A percentile compares a stretch with the other conserved stretches of the same genome.
These are phyloP conservation scores for Chrysopilus asiliformis DNA, from an alignment of 2,888 invertebrate species.

Conservation along the genomic window DNA sequence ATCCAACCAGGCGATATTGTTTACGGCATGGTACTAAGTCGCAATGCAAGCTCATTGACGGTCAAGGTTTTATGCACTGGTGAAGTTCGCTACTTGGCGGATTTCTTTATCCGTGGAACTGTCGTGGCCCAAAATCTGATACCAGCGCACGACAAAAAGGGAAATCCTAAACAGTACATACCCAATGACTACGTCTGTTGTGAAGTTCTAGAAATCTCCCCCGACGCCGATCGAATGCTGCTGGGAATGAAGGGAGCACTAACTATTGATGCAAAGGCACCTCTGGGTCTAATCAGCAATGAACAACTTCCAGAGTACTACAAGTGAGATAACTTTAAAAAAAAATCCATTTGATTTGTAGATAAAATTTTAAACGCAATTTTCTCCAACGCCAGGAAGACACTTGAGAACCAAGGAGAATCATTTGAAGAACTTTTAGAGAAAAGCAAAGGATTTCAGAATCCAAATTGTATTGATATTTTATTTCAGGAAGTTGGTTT, in stretches of 20 bases:
- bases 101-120: constrained; percentile 83
- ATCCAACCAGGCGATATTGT: constrained; percentile 66
- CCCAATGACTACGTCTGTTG: constrained; percentile 77
- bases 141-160: constrained; percentile 60
- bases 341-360: too few relatives aligned
- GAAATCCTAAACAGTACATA: constrained; percentile 62
- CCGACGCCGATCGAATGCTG: constrained; percentile 75
- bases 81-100: constrained; percentile 68
- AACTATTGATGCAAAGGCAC: constrained; percentile 54
- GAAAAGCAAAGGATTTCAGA: constrained; percentile 75
- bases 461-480: constrained; percentile 77
- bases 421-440: constrained; percentile 69
- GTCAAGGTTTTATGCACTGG: constrained; percentile 76
- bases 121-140: constrained; percentile 14
- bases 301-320: constrained; percentile 71
- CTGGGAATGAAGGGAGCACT: constrained; percentile 74
- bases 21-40: constrained; percentile 63
- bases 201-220: constrained; percentile 74
- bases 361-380: too few relatives aligned
- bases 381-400: too few relatives aligned
- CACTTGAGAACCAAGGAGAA: constrained; percentile 61
- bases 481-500: constrained; percentile 56
- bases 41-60: constrained; percentile 57
- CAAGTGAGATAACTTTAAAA: too few relatives aligned
- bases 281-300: constrained; percentile 69